A percentile compares a stretch with the other conserved stretches of the same genome.
Evolutionary conservation across 2,797 vertebrate genomes (phyloP).

Genomic region (Lacerta agilis): DNA sequence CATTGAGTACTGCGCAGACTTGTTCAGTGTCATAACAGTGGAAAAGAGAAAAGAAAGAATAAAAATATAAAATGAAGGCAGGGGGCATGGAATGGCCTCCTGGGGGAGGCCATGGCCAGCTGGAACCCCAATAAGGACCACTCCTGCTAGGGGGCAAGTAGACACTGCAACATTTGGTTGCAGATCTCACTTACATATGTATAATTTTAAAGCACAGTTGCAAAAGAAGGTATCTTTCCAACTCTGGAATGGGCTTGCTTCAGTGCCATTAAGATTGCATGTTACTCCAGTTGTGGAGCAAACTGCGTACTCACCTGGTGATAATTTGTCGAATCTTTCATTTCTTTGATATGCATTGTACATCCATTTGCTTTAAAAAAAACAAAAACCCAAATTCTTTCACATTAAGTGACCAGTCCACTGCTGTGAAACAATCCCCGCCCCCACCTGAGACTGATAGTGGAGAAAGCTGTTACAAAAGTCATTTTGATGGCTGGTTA

Average conservation of each 20-base stretch:
- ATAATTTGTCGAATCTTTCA: not conserved
- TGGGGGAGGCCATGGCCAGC: not conserved
- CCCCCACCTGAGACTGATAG: not conserved
- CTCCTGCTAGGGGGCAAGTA: not conserved
- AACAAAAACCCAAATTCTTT: not conserved
- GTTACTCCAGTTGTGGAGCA: not conserved
- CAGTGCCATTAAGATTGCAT: not conserved
- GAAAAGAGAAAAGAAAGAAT: not conserved
- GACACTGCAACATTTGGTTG: not conserved
- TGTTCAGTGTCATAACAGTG: not conserved
- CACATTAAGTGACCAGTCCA: slow-evolving; percentile 4
- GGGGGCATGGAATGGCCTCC: not conserved
- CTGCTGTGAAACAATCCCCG: slow-evolving; percentile 14
- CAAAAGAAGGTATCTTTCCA: not conserved
- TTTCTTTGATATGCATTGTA: not conserved
- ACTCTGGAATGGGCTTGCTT: not conserved
- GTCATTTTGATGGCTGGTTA: not conserved
- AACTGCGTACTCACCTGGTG: not conserved
- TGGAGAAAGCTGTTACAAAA: slow-evolving; percentile 26
- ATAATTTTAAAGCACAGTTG: not conserved
- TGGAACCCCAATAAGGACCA: not conserved
- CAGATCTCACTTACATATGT: not conserved
- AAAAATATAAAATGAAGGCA: not conserved
- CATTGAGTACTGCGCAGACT: not conserved
- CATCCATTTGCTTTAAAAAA: not conserved